Evolutionary conservation across 2,888 invertebrate species (phyloP), one percentile per base, ranked within the genome.

Genomic region (Crematogaster levior): DNA sequence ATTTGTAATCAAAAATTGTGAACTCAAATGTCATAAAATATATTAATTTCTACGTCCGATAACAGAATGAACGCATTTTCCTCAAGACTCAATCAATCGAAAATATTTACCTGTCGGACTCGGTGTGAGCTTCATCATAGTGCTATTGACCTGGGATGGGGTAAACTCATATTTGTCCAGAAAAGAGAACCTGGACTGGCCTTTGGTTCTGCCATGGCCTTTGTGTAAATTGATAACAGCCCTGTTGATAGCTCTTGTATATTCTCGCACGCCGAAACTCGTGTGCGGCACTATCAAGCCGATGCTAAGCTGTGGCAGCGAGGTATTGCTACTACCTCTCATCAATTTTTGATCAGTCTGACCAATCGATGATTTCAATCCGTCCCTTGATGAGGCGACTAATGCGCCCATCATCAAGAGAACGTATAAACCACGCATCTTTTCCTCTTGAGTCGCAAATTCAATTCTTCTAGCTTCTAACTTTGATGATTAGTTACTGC

Each of bases 81-180:
- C 18, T 61, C 37, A n/a, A 48, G 15, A 60, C 12, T 58, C 37
- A 66, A 83, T 73, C 18, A 74, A 6, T 12, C 27, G 21, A 53
- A 74, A 77, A 21, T 63, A 85, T 95, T 95, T 95, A 97, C 97
- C 97, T 95, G 97, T 97, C 81, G 97, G 97, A 94, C 97, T 97
- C 43, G 97, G 97, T 85, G 97, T 97, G 83, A 97, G 95, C 83
- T 96, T 96, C 96, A 97, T 96, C 95, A 96, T 96, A 82, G 96
- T 96, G 90, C 95, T 95, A 90, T 96, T 96, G 81, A 97, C 96
- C 91, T 97, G 96, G 80, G 95, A 95, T 82, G 95, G 95, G 73
- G 95, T 95, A 92, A 97, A 97, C 86, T 95, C 95, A 92, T 96
- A 96, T 91, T 96, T 96, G 93, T 96, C 96, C 82, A 97, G 94